Evolutionary conservation across 2,888 invertebrate genomes (phyloP).

Genomic region (Schrankia costaestrigalis): DNA sequence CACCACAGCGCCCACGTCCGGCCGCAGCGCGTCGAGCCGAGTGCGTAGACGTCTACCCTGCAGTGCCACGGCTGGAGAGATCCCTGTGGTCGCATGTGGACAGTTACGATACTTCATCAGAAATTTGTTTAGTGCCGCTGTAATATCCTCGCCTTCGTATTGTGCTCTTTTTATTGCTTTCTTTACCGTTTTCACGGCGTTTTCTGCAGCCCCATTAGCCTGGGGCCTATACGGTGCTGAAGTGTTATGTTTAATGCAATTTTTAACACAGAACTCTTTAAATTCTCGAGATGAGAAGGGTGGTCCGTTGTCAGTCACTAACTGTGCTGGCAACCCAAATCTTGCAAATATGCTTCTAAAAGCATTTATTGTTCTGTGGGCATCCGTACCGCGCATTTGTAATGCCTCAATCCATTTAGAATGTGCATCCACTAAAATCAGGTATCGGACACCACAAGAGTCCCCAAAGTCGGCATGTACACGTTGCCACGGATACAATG

Average conservation of each 20-base stretch:
- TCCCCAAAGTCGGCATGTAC: background rate
- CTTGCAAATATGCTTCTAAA: background rate
- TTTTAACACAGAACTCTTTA: slow-evolving; percentile 7
- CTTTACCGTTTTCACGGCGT: slow-evolving; percentile 1
- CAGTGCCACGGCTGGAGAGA: slow-evolving; percentile 13
- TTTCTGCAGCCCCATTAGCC: slow-evolving; percentile 5
- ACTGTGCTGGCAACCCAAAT: background rate
- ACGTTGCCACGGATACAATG: background rate
- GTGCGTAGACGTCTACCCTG: slow-evolving; percentile 16
- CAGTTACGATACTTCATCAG: slow-evolving; percentile 2
- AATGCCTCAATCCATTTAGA: slow-evolving; percentile 1
- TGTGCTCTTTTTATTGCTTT: background rate
- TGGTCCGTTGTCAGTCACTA: slow-evolving; percentile 13
- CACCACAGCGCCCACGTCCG: slow-evolving; percentile 3
- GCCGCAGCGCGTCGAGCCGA: slow-evolving; percentile 18
- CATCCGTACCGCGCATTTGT: background rate
- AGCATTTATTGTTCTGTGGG: background rate
- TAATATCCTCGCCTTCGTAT: background rate
- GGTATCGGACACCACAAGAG: background rate
- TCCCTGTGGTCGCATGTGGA: slow-evolving; percentile 10
- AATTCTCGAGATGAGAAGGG: slow-evolving; percentile 10
- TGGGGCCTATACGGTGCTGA: slow-evolving; percentile 9
- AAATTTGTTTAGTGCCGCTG: background rate
- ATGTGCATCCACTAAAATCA: background rate
- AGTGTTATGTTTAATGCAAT: slow-evolving; percentile 11